phyloP scores from a whole-genome alignment of 2,797 vertebrate genomes.

The Lerista edwardsae region DNA sequence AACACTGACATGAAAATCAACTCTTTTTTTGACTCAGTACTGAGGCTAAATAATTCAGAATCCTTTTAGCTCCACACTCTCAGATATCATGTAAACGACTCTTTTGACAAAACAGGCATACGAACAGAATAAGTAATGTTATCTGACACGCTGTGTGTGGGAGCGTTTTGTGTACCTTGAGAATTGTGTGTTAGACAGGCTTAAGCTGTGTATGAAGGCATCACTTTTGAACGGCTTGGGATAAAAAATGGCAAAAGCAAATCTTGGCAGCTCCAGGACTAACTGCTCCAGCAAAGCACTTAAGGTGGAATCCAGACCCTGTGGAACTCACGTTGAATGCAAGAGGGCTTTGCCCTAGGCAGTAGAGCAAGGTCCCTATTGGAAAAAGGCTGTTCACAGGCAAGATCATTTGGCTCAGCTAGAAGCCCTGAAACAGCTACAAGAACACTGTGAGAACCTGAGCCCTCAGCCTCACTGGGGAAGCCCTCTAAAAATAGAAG shows the following conservation, averaged over 20 bases:
- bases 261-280: background rate
- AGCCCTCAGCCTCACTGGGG: slow-evolving; percentile 12
- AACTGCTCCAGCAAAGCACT: slow-evolving; percentile 20
- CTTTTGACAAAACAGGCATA: slow-evolving; percentile 49
- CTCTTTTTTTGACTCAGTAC: slow-evolving; percentile 12
- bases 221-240: background rate
- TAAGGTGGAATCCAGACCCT: slow-evolving; percentile 25
- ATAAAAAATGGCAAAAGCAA: background rate
- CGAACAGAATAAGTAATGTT: slow-evolving; percentile 10
- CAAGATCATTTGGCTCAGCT: slow-evolving; percentile 21
- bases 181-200: background rate
- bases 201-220: slow-evolving; percentile 13
- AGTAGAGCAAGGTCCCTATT: slow-evolving; percentile 18
- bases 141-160: slow-evolving; percentile 16
- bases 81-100: slow-evolving; percentile 42
- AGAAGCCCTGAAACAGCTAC: slow-evolving; percentile 22
- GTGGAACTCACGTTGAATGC: slow-evolving; percentile 10
- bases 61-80: slow-evolving; percentile 46
- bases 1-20: background rate
- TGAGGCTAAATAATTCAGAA: slow-evolving; percentile 57
- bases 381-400: slow-evolving; percentile 9
- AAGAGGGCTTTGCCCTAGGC: slow-evolving; percentile 23
- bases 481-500: background rate
- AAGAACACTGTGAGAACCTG: slow-evolving; percentile 12
- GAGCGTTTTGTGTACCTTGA: background rate